Percentiles rank a stretch among this genome's conserved stretches.
These are phyloP conservation scores for Mastomys coucha DNA, from an alignment of 2,113 vertebrate genomes.

Conservation along the genomic window DNA sequence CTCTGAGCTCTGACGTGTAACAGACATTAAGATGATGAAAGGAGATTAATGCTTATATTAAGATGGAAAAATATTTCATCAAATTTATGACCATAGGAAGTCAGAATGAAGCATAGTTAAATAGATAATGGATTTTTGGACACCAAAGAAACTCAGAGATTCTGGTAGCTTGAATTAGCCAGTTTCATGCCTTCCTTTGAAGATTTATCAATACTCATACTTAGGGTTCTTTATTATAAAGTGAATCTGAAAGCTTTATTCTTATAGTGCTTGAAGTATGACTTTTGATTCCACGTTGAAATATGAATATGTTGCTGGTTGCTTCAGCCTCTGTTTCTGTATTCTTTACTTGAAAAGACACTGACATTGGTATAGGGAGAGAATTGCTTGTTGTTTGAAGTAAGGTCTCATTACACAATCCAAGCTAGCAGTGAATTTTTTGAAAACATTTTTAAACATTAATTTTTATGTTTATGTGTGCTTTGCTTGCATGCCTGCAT, in stretches of 20 bases:
- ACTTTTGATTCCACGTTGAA: constrained; percentile 63
- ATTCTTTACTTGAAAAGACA: background rate
- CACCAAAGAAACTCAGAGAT: constrained; percentile 56
- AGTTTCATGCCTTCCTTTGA: constrained; percentile 60
- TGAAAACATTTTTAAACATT: background rate
- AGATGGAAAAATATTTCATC: constrained; percentile 58
- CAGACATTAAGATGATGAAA: constrained; percentile 25
- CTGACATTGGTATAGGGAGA: background rate
- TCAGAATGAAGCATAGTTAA: constrained; percentile 51
- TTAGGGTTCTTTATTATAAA: background rate
- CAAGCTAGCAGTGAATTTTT: background rate
- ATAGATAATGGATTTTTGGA: constrained; percentile 47
- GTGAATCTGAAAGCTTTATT: constrained; percentile 12
- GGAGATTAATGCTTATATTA: constrained; percentile 37
- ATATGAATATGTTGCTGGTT: constrained; percentile 62
- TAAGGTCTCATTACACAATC: background rate
- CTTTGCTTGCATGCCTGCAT: background rate
- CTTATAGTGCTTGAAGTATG: constrained; percentile 4
- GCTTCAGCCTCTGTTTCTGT: constrained; percentile 15
- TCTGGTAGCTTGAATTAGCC: constrained; percentile 32
- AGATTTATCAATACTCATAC: constrained; percentile 20
- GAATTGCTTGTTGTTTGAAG: background rate
- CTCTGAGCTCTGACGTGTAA: background rate
- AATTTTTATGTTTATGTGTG: background rate
- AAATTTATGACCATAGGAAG: constrained; percentile 36